These are phyloP conservation scores for Agriotes lineatus DNA, from an alignment of 2,888 invertebrate genomes.

Conservation along the genomic window DNA sequence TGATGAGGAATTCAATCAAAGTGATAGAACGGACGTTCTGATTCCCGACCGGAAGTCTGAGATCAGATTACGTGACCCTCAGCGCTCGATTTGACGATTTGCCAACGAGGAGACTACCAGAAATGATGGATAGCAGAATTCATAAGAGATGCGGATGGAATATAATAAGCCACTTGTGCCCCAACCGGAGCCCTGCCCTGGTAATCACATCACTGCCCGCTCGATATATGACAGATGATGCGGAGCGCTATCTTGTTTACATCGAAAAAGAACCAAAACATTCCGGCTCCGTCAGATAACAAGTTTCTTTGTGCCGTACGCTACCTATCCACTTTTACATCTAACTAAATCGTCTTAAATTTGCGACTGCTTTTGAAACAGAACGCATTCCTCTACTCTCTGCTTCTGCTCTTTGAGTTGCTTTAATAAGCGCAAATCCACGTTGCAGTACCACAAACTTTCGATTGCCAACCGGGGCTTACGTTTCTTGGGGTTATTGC, in stretches of 20 bases:
- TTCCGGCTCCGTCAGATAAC: constrained; percentile 10
- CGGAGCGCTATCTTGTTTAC: constrained; percentile 41
- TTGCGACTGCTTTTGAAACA: constrained; percentile 1
- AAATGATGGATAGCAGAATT: constrained; percentile 62
- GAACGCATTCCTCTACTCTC: not conserved
- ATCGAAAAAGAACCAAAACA: constrained; percentile 28
- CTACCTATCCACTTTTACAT: constrained; percentile 11
- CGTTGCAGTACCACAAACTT: constrained; percentile 10
- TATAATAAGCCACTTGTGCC: constrained; percentile 62
- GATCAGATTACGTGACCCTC: constrained; percentile 62
- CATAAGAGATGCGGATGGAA: constrained; percentile 60
- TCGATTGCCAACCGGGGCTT: constrained; percentile 20
- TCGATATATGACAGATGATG: constrained; percentile 52
- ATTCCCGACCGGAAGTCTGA: constrained; percentile 53
- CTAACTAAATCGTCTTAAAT: constrained; percentile 23
- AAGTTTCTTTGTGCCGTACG: constrained; percentile 10
- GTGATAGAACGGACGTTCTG: constrained; percentile 54
- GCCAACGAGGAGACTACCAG: constrained; percentile 59
- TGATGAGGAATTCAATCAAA: constrained; percentile 56
- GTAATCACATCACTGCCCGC: constrained; percentile 50
- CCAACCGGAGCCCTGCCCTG: constrained; percentile 44
- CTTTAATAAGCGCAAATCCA: constrained; percentile 6
- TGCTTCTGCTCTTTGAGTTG: not conserved
- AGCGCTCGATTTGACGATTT: constrained; percentile 62
- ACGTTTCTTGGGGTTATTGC: constrained; percentile 19